Evolutionary conservation across 1,140 invertebrate genomes (phyloP), one percentile per base, ranked within the genome.

Genomic region (Riptortus pedestris): DNA sequence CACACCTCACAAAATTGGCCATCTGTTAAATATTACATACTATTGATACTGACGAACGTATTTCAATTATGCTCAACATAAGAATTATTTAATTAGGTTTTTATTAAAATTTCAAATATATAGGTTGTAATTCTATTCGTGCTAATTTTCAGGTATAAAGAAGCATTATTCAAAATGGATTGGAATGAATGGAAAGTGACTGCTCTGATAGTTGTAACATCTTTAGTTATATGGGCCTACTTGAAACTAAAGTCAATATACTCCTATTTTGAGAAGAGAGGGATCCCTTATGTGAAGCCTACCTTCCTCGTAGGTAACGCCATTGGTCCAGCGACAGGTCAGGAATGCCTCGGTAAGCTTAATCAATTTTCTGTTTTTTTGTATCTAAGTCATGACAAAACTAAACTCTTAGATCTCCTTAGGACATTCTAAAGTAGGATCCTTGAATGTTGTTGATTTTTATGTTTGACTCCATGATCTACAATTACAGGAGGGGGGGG

Each of bases 211-310:
- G 45, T 12, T 1, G 45, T 22, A 3, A 1, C 9, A n/a, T 47
- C 45, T 18, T 47, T 47, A 9, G 18, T 47, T 3, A 22, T 22
- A 1, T 47, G 18, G 45, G n/a, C 45, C 33, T 59, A 59, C 18
- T 29, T 29, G 14, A 59, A 26, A 18, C 18, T 59, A 16, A 59
- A 33, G 28, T 18, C 29, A 22, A 59, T 28, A 9, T 31, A 59
- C 16, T 31, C n/a, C 2, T 33, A 59, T 22, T 59, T 33, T 29
- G n/a, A 59, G 33, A 29, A 59, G 2, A 28, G 9, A 27, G 28
- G 28, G 11, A 59, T 59, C 29, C 57, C 57, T 3, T 59, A 33
- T 59, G 28, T 28, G n/a, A 18, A 59, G 22, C 57, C 57, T 1
- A 33, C 2, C 12, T 59, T 59, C 22, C 28, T 33, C 18, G 2